Evolutionary conservation across 2,888 invertebrate genomes (phyloP).

Genomic region (Brachyopa scutellaris): DNA sequence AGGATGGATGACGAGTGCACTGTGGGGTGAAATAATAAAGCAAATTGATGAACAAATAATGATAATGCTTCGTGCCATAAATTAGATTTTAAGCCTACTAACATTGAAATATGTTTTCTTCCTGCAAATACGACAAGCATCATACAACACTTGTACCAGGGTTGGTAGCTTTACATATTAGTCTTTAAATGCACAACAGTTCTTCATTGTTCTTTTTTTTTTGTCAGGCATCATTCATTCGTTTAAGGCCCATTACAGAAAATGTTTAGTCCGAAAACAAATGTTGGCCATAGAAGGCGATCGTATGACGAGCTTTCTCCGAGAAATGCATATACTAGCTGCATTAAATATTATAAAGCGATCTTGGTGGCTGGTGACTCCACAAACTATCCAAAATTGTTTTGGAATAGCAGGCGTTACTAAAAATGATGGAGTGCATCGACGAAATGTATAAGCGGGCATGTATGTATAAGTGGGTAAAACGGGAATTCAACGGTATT

Average conservation of each 20-base stretch:
- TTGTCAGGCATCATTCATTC: conserved; percentile 6
- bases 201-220: too few species aligned
- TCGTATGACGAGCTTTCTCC: neutral
- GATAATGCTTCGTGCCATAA: conserved; percentile 12
- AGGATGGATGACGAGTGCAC: conserved; percentile 35
- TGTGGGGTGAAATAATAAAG: conserved; percentile 35
- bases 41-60: conserved; percentile 6
- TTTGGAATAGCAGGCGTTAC: too few species aligned
- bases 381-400: too few species aligned
- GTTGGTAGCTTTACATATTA: neutral
- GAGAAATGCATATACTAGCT: too few species aligned
- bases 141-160: neutral
- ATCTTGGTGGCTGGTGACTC: too few species aligned
- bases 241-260: conserved; percentile 6
- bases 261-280: conserved; percentile 3
- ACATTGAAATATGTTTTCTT: conserved; percentile 18
- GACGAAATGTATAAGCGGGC: too few species aligned
- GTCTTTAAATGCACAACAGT: neutral
- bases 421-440: too few species aligned
- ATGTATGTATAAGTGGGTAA: too few species aligned
- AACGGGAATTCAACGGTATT: too few species aligned
- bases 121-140: conserved; percentile 1
- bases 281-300: neutral
- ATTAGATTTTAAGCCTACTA: neutral
- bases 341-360: too few species aligned